A percentile compares a stretch with the other conserved stretches of the same genome.
These are phyloP conservation scores for Cuculus canorus DNA, from an alignment of 2,797 vertebrate species.

Conservation along the genomic window DNA sequence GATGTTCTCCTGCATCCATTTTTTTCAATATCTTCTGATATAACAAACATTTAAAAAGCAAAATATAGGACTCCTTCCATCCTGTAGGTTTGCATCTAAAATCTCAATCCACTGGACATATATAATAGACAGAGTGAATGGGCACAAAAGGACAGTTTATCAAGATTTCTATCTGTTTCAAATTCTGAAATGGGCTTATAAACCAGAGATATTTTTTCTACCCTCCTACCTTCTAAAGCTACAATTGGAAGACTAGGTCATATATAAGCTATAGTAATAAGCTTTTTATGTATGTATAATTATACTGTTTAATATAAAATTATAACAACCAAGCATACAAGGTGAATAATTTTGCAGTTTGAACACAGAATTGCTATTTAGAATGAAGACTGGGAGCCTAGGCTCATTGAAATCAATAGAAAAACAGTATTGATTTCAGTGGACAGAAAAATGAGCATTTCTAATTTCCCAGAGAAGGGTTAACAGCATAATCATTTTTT, in stretches of 20 bases:
- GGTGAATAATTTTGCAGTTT: background rate
- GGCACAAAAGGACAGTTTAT: background rate
- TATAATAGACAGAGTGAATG: background rate
- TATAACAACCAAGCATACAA: background rate
- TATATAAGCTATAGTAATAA: background rate
- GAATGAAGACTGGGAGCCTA: background rate
- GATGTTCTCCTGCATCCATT: background rate
- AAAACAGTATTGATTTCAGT: background rate
- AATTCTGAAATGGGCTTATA: background rate
- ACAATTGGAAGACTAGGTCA: background rate
- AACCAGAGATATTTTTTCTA: background rate
- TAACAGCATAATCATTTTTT: background rate
- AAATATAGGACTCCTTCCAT: background rate
- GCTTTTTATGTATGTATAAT: background rate
- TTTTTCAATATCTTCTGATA: background rate
- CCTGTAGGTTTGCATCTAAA: background rate
- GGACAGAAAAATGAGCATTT: background rate
- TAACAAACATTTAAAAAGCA: background rate
- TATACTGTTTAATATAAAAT: background rate
- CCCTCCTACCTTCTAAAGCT: background rate
- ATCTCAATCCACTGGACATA: background rate
- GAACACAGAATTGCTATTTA: background rate
- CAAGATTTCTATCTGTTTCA: background rate
- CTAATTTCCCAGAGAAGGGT: background rate
- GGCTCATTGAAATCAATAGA: background rate